A percentile compares a stretch with the other conserved stretches of the same genome.
Evolutionary conservation across 2,888 invertebrate genomes (phyloP).

Genomic region (Cephus runcator): DNA sequence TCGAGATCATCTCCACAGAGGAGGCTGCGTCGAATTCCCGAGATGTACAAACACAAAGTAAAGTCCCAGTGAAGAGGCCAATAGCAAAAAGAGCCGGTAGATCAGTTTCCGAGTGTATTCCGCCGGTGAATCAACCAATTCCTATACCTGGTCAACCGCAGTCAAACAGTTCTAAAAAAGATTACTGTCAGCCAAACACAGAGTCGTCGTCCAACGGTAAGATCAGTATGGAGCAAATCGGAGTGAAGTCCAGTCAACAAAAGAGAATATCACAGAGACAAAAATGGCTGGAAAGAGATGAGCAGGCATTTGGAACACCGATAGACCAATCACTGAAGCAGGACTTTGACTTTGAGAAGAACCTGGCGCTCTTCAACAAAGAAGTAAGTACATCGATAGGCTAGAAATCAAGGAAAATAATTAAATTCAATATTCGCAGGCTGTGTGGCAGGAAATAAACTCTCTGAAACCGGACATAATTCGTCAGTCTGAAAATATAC

Average conservation of each 20-base stretch:
- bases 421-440: conserved; percentile 64
- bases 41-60: conserved; percentile 63
- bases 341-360: conserved; percentile 96
- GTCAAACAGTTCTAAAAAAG: conserved; percentile 2
- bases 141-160: conserved; percentile 31
- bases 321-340: conserved; percentile 74
- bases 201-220: conserved; percentile 55
- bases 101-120: conserved; percentile 63
- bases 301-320: conserved; percentile 82
- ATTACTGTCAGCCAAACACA: background rate
- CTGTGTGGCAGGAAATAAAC: conserved; percentile 81
- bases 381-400: conserved; percentile 53
- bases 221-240: conserved; percentile 12
- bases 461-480: conserved; percentile 74
- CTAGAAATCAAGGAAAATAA: background rate
- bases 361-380: conserved; percentile 91
- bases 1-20: conserved; percentile 79
- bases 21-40: conserved; percentile 60
- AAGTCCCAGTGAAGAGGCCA: conserved; percentile 69
- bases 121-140: conserved; percentile 42
- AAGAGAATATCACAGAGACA: conserved; percentile 59
- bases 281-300: conserved; percentile 70
- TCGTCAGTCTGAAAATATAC: conserved; percentile 65
- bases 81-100: conserved; percentile 68
- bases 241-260: background rate